These are phyloP conservation scores for Melanargia galathea DNA, from an alignment of 2,888 invertebrate genomes.

Conservation along the genomic window DNA sequence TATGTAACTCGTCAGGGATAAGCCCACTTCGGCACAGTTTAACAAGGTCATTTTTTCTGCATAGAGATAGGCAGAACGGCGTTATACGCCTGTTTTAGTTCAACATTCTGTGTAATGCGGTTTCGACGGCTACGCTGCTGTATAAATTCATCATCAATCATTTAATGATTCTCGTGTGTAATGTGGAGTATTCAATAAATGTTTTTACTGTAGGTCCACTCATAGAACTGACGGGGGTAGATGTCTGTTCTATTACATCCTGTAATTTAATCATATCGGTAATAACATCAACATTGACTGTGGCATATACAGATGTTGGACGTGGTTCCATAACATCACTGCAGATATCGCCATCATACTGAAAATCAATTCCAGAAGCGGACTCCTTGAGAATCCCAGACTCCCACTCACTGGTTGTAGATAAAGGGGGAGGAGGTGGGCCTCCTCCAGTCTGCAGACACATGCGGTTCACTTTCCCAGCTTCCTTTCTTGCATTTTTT, in stretches of 20 bases:
- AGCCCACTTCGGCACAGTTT: not conserved
- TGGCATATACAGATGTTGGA: not conserved
- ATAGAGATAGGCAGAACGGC: not conserved
- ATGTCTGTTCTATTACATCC: not conserved
- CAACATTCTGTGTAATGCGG: not conserved
- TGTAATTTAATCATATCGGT: not conserved
- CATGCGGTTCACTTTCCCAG: not conserved
- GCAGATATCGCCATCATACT: not conserved
- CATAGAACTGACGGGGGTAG: not conserved
- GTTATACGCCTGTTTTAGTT: not conserved
- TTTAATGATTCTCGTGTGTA: too few species aligned
- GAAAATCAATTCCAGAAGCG: not conserved
- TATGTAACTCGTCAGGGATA: not conserved
- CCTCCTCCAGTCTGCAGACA: not conserved
- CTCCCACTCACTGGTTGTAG: not conserved
- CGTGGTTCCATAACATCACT: not conserved
- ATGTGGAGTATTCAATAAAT: too few species aligned
- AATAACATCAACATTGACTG: not conserved
- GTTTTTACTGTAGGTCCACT: too few species aligned
- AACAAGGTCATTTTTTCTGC: not conserved
- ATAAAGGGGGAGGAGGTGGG: not conserved
- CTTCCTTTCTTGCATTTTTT: not conserved
- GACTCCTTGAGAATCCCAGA: not conserved
- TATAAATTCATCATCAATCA: too few species aligned
- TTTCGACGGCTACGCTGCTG: too few species aligned